phyloP scores from a whole-genome alignment of 2,113 vertebrate species.

The Vimba vimba region DNA sequence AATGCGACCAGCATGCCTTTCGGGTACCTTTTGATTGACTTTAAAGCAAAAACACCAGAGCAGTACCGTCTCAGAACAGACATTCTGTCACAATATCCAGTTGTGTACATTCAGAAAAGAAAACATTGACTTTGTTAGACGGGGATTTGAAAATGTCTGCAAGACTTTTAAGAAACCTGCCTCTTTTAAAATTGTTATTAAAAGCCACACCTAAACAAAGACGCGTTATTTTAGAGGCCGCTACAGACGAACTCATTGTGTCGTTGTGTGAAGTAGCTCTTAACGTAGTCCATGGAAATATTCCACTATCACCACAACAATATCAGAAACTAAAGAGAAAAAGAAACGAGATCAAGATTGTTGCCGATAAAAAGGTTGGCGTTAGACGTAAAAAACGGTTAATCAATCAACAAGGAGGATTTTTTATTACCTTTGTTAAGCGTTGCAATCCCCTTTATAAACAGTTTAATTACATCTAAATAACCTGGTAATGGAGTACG shows the following conservation, averaged over 20 bases:
- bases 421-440: neutral
- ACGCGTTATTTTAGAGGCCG: neutral
- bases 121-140: neutral
- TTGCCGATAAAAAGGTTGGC: neutral
- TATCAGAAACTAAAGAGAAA: neutral
- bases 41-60: constrained; percentile 17
- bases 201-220: neutral
- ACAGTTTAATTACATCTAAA: neutral
- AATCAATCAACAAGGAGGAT: neutral
- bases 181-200: constrained; percentile 23
- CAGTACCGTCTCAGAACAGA: constrained; percentile 4
- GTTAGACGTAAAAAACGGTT: too few species aligned
- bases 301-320: neutral
- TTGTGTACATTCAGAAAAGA: constrained; percentile 32
- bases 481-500: neutral
- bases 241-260: neutral
- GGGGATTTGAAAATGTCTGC: constrained; percentile 6
- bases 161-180: constrained; percentile 13
- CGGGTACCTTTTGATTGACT: constrained; percentile 8
- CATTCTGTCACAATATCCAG: neutral
- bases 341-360: neutral
- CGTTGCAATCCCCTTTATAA: neutral
- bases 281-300: neutral
- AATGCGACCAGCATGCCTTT: neutral
- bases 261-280: constrained; percentile 3